phyloP scores from a whole-genome alignment of 2,797 vertebrate genomes.

The Sebastiscus albofasciatus region DNA sequence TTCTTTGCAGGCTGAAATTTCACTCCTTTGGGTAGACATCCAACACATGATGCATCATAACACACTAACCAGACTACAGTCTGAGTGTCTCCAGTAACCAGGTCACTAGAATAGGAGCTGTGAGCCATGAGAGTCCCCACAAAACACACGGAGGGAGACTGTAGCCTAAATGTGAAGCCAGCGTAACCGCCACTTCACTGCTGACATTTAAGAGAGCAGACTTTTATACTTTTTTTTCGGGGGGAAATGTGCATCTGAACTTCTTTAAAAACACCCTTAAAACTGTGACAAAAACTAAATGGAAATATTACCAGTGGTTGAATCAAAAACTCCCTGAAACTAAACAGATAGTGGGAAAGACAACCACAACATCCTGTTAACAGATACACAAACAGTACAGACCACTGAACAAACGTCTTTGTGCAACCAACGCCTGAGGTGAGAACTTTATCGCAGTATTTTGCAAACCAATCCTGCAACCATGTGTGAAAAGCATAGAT shows the following conservation, averaged over 20 bases:
- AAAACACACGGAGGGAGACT: background rate
- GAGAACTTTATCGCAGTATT: slow-evolving; percentile 13
- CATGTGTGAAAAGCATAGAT: background rate
- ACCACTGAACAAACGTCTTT: slow-evolving; percentile 7
- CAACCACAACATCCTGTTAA: background rate
- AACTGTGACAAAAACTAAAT: background rate
- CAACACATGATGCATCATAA: background rate
- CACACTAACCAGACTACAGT: background rate
- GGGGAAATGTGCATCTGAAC: background rate
- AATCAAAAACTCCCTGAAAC: background rate
- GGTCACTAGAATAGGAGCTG: slow-evolving; percentile 33
- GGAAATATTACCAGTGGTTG: background rate
- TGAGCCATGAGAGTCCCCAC: slow-evolving; percentile 21
- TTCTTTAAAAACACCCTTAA: background rate
- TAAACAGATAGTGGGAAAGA: background rate
- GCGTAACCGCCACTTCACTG: background rate
- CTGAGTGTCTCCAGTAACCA: slow-evolving; percentile 13
- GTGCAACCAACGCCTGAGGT: slow-evolving; percentile 4
- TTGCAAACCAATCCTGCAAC: background rate
- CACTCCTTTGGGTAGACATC: background rate
- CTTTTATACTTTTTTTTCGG: background rate
- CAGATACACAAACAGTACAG: background rate
- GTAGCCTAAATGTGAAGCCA: slow-evolving; percentile 26
- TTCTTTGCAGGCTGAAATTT: background rate
- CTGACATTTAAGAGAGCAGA: slow-evolving; percentile 22